phyloP scores from a whole-genome alignment of 2,113 vertebrate genomes.

The Stictonetta naevosa region DNA sequence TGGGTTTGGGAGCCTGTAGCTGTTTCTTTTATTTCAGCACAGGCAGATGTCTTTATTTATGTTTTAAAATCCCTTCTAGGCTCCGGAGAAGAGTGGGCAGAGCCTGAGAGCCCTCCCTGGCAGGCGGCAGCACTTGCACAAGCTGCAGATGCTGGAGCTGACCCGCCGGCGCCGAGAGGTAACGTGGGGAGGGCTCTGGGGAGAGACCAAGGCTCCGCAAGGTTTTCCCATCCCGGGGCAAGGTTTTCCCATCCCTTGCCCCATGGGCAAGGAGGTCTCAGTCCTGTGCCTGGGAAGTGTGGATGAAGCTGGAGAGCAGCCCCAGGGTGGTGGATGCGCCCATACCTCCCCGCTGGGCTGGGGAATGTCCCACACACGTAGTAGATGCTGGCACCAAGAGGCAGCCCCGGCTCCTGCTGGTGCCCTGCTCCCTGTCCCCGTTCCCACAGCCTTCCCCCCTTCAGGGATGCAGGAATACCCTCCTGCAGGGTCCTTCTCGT shows the following conservation, averaged over 20 bases:
- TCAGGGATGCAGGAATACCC: neutral
- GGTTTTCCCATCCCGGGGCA: neutral
- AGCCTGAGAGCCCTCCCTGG: slow-evolving; percentile 25
- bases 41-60: neutral
- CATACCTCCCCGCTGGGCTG: neutral
- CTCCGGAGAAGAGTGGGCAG: slow-evolving; percentile 60
- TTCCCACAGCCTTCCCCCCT: too few relatives aligned
- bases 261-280: neutral
- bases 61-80: slow-evolving; percentile 29
- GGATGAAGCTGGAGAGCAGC: neutral
- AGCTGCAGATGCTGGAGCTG: slow-evolving; percentile 80
- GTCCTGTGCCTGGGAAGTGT: neutral
- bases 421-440: too few relatives aligned
- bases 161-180: slow-evolving; percentile 75
- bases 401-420: too few relatives aligned
- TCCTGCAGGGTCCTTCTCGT: neutral
- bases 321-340: neutral
- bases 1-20: neutral
- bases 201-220: neutral
- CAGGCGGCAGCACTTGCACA: slow-evolving; percentile 80
- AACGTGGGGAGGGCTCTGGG: neutral
- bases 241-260: neutral
- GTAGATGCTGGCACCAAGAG: too few relatives aligned
- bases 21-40: neutral
- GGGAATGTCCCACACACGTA: too few relatives aligned